Evolutionary conservation across 1,140 invertebrate genomes (phyloP).

Genomic region (Papilio polytes): DNA sequence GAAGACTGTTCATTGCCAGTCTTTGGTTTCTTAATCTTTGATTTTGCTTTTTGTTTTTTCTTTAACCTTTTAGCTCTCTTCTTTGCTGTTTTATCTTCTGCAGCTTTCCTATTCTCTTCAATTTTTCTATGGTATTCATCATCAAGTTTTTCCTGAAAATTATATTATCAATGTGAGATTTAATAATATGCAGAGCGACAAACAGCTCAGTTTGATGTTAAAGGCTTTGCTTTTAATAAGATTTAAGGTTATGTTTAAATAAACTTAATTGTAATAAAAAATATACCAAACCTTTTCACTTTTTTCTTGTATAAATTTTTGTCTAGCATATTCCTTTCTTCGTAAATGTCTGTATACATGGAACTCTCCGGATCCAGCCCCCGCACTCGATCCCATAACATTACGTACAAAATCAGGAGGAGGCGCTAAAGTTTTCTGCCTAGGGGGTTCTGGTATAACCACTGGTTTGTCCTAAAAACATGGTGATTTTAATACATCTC

Average conservation of each 20-base stretch:
- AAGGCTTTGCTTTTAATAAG: too few species aligned
- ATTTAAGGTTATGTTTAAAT: too few species aligned
- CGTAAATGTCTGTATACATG: constrained; percentile 98
- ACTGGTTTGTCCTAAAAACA: constrained; percentile 92
- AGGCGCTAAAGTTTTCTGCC: constrained; percentile 89
- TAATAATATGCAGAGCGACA: background rate
- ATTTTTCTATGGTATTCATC: constrained; percentile 92
- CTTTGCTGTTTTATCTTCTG: constrained; percentile 93
- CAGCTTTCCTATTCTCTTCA: constrained; percentile 90
- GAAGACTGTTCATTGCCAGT: constrained; percentile 60
- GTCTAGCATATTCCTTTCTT: constrained; percentile 96
- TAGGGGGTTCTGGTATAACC: constrained; percentile 92
- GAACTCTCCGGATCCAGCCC: constrained; percentile 99
- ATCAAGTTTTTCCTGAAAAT: constrained; percentile 90
- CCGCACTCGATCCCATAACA: constrained; percentile 99
- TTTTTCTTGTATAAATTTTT: constrained; percentile 96
- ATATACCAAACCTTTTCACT: constrained; percentile 88
- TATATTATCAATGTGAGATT: constrained; percentile 16
- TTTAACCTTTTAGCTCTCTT: constrained; percentile 93
- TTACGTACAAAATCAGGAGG: constrained; percentile 97
- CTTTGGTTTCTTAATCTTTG: constrained; percentile 84
- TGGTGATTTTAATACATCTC: constrained; percentile 31
- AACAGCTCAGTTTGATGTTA: too few species aligned
- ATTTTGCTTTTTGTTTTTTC: constrained; percentile 87
- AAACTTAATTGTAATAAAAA: background rate